A percentile compares a stretch with the other conserved stretches of the same genome.
phyloP scores from a whole-genome alignment of 2,113 vertebrate species.

The Callithrix jacchus region DNA sequence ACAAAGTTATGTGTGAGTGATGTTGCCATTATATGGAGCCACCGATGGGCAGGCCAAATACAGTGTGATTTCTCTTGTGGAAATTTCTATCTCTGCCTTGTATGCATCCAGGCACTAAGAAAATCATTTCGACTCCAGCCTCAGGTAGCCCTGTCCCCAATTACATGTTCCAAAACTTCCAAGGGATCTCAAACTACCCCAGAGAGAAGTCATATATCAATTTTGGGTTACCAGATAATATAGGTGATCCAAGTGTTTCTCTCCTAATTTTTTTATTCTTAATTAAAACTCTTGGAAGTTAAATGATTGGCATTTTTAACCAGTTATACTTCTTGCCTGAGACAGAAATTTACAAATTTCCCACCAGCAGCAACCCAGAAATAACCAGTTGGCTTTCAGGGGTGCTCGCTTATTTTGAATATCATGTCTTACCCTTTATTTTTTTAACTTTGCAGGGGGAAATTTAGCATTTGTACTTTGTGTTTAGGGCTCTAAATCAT shows the following conservation, averaged over 20 bases:
- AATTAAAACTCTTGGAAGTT: constrained; percentile 43
- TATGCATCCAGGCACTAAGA: constrained; percentile 76
- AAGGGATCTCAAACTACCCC: constrained; percentile 80
- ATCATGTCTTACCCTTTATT: not conserved
- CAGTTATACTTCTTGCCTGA: not conserved
- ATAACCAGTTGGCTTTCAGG: not conserved
- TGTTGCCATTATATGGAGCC: constrained; percentile 83
- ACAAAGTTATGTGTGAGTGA: constrained; percentile 86
- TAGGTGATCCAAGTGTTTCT: constrained; percentile 55
- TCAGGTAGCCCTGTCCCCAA: not conserved
- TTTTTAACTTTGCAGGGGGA: not conserved
- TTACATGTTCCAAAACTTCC: constrained; percentile 68
- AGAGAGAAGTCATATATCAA: constrained; percentile 73
- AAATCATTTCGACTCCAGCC: constrained; percentile 42
- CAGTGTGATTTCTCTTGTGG: constrained; percentile 79
- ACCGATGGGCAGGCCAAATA: constrained; percentile 78
- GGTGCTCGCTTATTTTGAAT: constrained; percentile 46
- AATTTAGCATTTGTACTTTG: constrained; percentile 21
- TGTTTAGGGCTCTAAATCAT: constrained; percentile 47
- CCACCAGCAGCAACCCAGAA: not conserved
- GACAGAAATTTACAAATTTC: not conserved
- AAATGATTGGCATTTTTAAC: constrained; percentile 34
- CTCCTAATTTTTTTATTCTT: constrained; percentile 63
- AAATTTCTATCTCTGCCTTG: constrained; percentile 75
- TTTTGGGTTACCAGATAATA: constrained; percentile 69